phyloP scores from a whole-genome alignment of 1,140 invertebrate species.

The Penaeus vannamei region DNA sequence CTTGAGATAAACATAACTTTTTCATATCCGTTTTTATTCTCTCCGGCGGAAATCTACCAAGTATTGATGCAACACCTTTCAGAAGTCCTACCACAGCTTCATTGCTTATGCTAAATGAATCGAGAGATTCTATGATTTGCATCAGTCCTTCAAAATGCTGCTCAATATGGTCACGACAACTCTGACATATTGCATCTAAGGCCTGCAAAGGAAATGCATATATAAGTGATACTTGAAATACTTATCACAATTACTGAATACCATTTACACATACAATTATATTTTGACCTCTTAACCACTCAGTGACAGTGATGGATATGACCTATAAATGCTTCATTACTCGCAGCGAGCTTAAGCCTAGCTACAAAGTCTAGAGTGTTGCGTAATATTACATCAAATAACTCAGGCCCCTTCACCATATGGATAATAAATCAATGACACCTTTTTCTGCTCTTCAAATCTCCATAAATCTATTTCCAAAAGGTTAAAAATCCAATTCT shows the following conservation, averaged over 20 bases:
- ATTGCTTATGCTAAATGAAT: slow-evolving; percentile 84
- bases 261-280: too few species aligned
- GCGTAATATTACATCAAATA: too few species aligned
- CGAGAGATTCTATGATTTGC: slow-evolving; percentile 84
- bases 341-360: too few species aligned
- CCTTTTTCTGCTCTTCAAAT: not conserved
- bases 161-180: slow-evolving; percentile 85
- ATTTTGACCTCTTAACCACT: too few species aligned
- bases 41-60: slow-evolving; percentile 74
- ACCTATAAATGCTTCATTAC: too few species aligned
- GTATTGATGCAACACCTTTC: slow-evolving; percentile 82
- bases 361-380: too few species aligned
- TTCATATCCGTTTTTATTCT: slow-evolving; percentile 82
- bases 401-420: too few species aligned
- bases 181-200: slow-evolving; percentile 77
- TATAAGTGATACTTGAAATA: not conserved
- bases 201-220: slow-evolving; percentile 35
- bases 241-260: too few species aligned
- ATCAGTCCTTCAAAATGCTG: slow-evolving; percentile 86
- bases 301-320: too few species aligned
- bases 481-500: too few species aligned
- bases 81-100: slow-evolving; percentile 87
- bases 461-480: too few species aligned
- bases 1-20: slow-evolving; percentile 84
- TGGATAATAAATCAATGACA: too few species aligned